These are phyloP conservation scores for Drosophila tani DNA, from an alignment of 1,140 invertebrate genomes.

Conservation along the genomic window DNA sequence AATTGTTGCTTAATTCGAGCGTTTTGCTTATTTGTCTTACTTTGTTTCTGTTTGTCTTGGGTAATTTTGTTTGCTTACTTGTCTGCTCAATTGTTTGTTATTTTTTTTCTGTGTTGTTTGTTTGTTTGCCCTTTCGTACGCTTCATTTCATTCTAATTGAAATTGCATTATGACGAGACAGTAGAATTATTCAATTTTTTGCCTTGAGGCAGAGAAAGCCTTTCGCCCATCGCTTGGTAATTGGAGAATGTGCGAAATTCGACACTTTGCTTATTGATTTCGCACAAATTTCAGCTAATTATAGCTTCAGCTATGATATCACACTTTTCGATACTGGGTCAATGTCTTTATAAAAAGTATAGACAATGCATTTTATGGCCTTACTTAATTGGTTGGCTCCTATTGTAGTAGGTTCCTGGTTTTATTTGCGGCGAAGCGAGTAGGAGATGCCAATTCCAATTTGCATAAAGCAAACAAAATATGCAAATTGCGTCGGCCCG, in stretches of 20 bases:
- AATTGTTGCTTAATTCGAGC: slow-evolving; percentile 68
- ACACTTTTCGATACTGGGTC: slow-evolving; percentile 27
- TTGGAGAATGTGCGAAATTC: slow-evolving; percentile 51
- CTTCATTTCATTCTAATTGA: slow-evolving; percentile 63
- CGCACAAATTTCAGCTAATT: slow-evolving; percentile 18
- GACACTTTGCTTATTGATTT: slow-evolving; percentile 55
- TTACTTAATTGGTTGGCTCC: slow-evolving; percentile 48
- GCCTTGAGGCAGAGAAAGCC: slow-evolving; percentile 52
- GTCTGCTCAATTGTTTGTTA: slow-evolving; percentile 47
- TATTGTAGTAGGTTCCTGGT: slow-evolving; percentile 36
- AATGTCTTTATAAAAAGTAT: slow-evolving; percentile 26
- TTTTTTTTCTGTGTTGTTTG: slow-evolving; percentile 50
- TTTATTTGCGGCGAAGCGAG: slow-evolving; percentile 13
- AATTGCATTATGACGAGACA: slow-evolving; percentile 43
- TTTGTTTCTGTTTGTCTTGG: slow-evolving; percentile 34
- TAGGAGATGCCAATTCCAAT: slow-evolving; percentile 41
- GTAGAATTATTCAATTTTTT: slow-evolving; percentile 17
- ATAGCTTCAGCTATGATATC: slow-evolving; percentile 38
- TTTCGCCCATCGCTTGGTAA: slow-evolving; percentile 12
- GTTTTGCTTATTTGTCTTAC: slow-evolving; percentile 61
- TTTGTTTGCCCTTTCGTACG: slow-evolving; percentile 49
- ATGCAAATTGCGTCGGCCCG: slow-evolving; percentile 55
- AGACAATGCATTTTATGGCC: slow-evolving; percentile 42
- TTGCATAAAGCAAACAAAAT: slow-evolving; percentile 74
- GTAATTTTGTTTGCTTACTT: slow-evolving; percentile 56